Base-by-base conservation (phyloP, 2,888 invertebrate genomes). In the Drosophila colorata region DNA sequence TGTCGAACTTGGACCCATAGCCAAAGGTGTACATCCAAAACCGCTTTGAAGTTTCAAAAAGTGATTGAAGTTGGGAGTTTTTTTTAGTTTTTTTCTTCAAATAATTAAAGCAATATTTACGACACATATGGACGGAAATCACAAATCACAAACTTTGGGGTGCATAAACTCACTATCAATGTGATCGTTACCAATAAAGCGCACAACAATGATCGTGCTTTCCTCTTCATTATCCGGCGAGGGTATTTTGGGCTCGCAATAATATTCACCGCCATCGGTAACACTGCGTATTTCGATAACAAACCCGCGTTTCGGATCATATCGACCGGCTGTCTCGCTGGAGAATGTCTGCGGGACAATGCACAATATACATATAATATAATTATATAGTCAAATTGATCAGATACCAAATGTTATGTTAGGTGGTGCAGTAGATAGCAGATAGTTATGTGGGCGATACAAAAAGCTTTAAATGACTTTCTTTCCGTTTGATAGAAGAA, bases 131-230 rank as follows among this genome's bases (percentile, higher is more conserved):
- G 87, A 85, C 87, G 78, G 87, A 87, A 90, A 87, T 90, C 87
- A 91, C 91, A 91, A 91, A 91, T 91, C 92, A 91, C 91, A 91
- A 92, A 90, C 90, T 85, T 87, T 85, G 91, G 90, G 90, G 91
- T 90, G 90, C 90, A 90, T 89, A 81, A 90, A 91, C 91, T 91
- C 91, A 91, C 91, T 90, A 91, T 90, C 81, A 91, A 90, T 83
- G 78, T 86, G 77, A 89, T 88, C 88, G 91, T 91, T 91, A 92
- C 91, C 91, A 87, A 74, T 75, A 82, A 88, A 90, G 75, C 74
- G 58, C 84, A 90, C 82, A 60, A 63, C 48, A 59, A 90, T 72
- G 69, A 56, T 18, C 53, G 72, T 71, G 64, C 61, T 69, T 74
- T 92, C 91, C 71, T 85, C 90, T 68, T 91, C 90, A 49, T 92